Evolutionary conservation across 1,140 invertebrate genomes (phyloP).

Genomic region (Ephestia elutella): DNA sequence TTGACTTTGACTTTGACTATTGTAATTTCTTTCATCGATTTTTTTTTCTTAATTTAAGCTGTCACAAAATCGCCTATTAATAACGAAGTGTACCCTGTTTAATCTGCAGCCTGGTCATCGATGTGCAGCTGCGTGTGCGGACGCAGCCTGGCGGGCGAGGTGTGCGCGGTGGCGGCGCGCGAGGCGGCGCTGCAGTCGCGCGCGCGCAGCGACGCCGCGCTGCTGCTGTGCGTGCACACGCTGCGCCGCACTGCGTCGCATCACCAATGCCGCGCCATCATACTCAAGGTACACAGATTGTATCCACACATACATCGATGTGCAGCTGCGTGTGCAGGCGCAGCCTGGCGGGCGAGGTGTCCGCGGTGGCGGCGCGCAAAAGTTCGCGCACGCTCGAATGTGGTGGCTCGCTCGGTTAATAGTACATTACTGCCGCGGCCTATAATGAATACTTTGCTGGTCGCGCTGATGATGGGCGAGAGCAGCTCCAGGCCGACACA

Average conservation of each 20-base stretch:
- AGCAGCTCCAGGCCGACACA: too few relatives aligned
- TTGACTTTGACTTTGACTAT: too few relatives aligned
- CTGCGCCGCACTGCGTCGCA: constrained; percentile 34
- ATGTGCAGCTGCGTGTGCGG: constrained; percentile 51
- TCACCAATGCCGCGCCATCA: constrained; percentile 45
- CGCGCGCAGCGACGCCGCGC: constrained; percentile 20
- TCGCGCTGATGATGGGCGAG: too few relatives aligned
- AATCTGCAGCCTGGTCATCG: constrained; percentile 37
- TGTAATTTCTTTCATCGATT: too few relatives aligned
- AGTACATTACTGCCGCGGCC: too few relatives aligned
- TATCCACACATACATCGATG: not conserved
- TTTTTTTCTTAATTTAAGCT: too few relatives aligned
- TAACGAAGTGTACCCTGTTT: too few relatives aligned
- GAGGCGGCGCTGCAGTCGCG: constrained; percentile 26
- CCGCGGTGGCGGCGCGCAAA: constrained; percentile 34
- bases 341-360: constrained; percentile 37
- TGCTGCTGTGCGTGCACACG: constrained; percentile 26
- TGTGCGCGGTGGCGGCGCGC: constrained; percentile 36
- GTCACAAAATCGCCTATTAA: too few relatives aligned
- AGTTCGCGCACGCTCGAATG: constrained; percentile 21
- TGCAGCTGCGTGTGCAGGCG: constrained; percentile 47
- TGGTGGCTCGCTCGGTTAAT: too few relatives aligned
- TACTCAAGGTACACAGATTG: constrained; percentile 33
- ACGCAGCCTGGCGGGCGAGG: constrained; percentile 36
- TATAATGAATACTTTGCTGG: too few relatives aligned